Conservation (phyloP, 64 coral and sea anemone genomes). For the Montipora capricornis region DNA sequence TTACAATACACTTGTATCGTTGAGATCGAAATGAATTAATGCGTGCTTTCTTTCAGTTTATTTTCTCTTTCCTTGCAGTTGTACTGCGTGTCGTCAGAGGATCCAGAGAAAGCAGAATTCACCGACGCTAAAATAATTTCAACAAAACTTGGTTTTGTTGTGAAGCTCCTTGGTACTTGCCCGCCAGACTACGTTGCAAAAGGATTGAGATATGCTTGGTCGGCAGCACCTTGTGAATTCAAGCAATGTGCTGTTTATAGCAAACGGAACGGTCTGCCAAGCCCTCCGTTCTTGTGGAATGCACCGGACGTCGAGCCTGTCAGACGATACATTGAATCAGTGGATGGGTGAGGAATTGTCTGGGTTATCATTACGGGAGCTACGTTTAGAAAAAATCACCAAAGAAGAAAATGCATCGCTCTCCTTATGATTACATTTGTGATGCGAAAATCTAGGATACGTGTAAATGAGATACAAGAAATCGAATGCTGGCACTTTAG, state of each 20-base stretch:
- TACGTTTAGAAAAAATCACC: neutral
- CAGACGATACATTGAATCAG: neutral
- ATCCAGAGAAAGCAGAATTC: conserved; percentile 8
- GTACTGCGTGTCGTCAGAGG: conserved; percentile 1
- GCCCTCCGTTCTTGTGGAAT: conserved; percentile 79
- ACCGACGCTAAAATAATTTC: conserved; percentile 56
- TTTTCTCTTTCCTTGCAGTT: neutral
- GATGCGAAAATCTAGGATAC: too few species aligned
- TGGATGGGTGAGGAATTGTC: too few species aligned
- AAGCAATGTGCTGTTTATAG: conserved; percentile 96
- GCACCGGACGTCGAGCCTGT: conserved; percentile 53
- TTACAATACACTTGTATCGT: too few species aligned
- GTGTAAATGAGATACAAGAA: too few species aligned
- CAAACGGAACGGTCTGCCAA: conserved; percentile 75
- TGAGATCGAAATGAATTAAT: too few species aligned
- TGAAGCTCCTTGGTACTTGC: conserved; percentile 21
- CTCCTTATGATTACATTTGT: too few species aligned
- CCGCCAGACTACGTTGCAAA: conserved; percentile 11
- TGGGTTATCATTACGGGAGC: too few species aligned
- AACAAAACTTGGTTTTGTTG: conserved; percentile 52
- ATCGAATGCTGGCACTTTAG: too few species aligned
- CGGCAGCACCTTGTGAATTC: conserved; percentile 81
- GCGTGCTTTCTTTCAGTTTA: neutral
- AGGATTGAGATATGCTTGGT: conserved; percentile 89
- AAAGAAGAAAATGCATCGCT: too few species aligned